Base-by-base conservation (phyloP, 2,113 vertebrate species). In the Chionomys nivalis region DNA sequence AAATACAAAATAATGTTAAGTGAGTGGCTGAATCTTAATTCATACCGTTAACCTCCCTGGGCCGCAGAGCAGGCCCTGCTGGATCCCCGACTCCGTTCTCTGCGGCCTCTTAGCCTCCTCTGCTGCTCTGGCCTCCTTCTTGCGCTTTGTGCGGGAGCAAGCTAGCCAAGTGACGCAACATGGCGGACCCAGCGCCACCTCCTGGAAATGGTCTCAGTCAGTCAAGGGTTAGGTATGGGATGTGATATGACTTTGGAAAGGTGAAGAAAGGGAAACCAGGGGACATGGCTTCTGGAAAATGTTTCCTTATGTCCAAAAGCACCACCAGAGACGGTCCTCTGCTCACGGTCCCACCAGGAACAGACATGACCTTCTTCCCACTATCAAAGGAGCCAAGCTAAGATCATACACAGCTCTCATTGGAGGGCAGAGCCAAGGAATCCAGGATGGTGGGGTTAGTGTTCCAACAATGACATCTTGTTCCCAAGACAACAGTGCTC, bases 41-140 rank as follows among this genome's bases (percentile, higher is more conserved):
- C 36, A 39, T 0, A 23, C 5, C 1, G 9, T 52, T 17, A 78
- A 31, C n/a, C 58, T 42, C 23, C n/a, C 58, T 42, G 12, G 36
- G 66, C n/a, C 6, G 1, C 0, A 16, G 49, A 52, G 14, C 21
- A 26, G n/a, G 44, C 1, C 1, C 2, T 36, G 39, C 6, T 58
- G 58, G 13, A 23, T 44, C 47, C 1, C 2, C 0, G n/a, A 82
- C 23, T 70, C 23, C 3, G 1, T 36, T 52, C 89, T 87, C 49
- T 31, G 24, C 31, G 23, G 4, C 28, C 44, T 21, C 16, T 19
- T 76, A 36, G 21, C 28, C 24, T 33, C 11, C 65, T 61, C 28
- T 33, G 0, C n/a, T n/a, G n/a, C n/a, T n/a, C 8, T 24, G 14
- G 66, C 68, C 86, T 26, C 5, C 47, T 42, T 8, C 23, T 88